Evolutionary conservation across 2,797 vertebrate species (phyloP).

Genomic region (Eulemur rubriventer): DNA sequence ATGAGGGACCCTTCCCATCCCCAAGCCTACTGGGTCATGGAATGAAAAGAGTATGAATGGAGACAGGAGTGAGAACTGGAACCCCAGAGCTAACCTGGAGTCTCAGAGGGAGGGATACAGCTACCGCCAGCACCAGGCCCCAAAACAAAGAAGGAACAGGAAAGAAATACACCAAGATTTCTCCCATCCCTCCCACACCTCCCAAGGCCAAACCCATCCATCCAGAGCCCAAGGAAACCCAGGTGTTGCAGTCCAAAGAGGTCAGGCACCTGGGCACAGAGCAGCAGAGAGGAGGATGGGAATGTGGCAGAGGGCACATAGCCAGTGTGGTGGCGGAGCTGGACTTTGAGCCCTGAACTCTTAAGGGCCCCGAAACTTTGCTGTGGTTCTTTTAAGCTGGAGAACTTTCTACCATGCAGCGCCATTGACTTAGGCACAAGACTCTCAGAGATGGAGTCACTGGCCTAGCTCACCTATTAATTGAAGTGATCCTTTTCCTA

Average conservation of each 20-base stretch:
- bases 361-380: neutral
- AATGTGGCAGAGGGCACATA: neutral
- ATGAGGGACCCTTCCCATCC: neutral
- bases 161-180: neutral
- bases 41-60: neutral
- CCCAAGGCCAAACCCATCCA: neutral
- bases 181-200: neutral
- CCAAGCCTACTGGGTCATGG: neutral
- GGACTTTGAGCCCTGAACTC: neutral
- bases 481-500: neutral
- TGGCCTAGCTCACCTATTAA: neutral
- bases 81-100: neutral
- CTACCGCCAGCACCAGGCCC: neutral
- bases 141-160: constrained; percentile 9
- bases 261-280: neutral
- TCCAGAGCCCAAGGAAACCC: neutral
- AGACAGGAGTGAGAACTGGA: neutral
- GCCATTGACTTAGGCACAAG: neutral
- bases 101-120: neutral
- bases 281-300: neutral
- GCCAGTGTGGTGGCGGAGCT: neutral
- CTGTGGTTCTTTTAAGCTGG: neutral
- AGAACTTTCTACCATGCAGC: neutral
- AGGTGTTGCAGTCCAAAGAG: neutral
- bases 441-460: neutral